A percentile compares a stretch with the other conserved stretches of the same genome.
These are phyloP conservation scores for Microctonus brassicae DNA, from an alignment of 2,888 invertebrate species.

Conservation along the genomic window DNA sequence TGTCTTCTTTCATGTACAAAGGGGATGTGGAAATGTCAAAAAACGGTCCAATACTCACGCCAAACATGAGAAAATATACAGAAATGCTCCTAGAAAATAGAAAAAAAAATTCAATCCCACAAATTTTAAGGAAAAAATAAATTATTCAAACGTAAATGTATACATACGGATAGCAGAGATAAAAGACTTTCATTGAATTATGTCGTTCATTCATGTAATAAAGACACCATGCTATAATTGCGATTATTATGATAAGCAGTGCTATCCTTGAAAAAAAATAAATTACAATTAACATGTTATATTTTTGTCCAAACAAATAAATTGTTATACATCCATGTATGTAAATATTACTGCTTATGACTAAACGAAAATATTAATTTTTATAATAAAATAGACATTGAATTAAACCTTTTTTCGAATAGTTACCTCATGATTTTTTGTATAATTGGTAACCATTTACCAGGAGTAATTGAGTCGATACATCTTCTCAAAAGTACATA, in stretches of 20 bases:
- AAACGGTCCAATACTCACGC: constrained; percentile 82
- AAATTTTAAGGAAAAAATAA: constrained; percentile 1
- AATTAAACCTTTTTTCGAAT: constrained; percentile 31
- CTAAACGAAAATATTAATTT: too few relatives aligned
- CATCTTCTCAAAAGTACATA: constrained; percentile 74
- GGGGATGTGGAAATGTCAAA: constrained; percentile 74
- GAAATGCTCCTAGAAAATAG: constrained; percentile 74
- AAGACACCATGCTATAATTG: constrained; percentile 78
- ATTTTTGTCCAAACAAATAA: too few relatives aligned
- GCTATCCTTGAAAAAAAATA: constrained; percentile 71
- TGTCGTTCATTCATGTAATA: constrained; percentile 82
- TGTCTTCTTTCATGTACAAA: constrained; percentile 65
- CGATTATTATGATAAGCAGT: constrained; percentile 75
- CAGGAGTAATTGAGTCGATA: constrained; percentile 71
- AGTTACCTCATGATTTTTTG: constrained; percentile 68
- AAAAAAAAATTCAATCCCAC: constrained; percentile 29
- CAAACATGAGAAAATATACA: constrained; percentile 86
- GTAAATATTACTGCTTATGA: too few relatives aligned
- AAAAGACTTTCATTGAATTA: constrained; percentile 84
- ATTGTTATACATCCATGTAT: too few relatives aligned
- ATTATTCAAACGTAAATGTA: constrained; percentile 31
- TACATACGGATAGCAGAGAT: constrained; percentile 92
- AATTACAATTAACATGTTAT: background rate
- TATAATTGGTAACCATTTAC: constrained; percentile 60
- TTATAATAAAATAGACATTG: too few relatives aligned